Evolutionary conservation across 2,113 vertebrate genomes (phyloP).

Genomic region (Halichoerus grypus): DNA sequence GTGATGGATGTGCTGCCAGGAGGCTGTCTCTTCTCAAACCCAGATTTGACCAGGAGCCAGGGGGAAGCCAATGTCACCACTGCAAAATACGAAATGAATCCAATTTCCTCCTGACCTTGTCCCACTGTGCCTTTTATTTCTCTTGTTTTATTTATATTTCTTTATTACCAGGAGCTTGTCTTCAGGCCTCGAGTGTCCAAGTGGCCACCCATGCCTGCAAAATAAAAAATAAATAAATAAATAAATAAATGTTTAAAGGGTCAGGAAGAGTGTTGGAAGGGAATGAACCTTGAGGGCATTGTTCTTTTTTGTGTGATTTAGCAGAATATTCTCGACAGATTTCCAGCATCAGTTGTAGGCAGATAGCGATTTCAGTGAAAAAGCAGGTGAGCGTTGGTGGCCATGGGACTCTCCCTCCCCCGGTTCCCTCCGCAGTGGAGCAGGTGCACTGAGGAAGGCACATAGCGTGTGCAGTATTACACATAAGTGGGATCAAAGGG

Average conservation of each 20-base stretch:
- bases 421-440: fast-evolving
- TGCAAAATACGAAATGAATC: constrained; percentile 47
- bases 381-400: background rate
- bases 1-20: constrained; percentile 72
- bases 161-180: constrained; percentile 55
- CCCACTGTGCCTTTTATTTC: constrained; percentile 53
- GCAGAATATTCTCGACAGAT: background rate
- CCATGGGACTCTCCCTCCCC: background rate
- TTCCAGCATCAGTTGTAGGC: background rate
- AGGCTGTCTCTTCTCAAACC: constrained; percentile 56
- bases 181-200: background rate
- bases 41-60: constrained; percentile 52
- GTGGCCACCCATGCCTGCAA: background rate
- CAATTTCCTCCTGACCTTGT: constrained; percentile 66
- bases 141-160: constrained; percentile 71
- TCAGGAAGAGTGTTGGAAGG: background rate
- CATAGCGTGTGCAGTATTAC: fast-evolving
- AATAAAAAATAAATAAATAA: background rate
- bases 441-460: background rate
- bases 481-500: background rate
- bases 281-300: background rate
- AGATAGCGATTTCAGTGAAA: background rate
- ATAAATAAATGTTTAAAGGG: background rate
- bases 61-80: constrained; percentile 37
- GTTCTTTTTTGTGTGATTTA: background rate